phyloP scores from a whole-genome alignment of 2,797 vertebrate genomes.

The Apodemus agrarius region DNA sequence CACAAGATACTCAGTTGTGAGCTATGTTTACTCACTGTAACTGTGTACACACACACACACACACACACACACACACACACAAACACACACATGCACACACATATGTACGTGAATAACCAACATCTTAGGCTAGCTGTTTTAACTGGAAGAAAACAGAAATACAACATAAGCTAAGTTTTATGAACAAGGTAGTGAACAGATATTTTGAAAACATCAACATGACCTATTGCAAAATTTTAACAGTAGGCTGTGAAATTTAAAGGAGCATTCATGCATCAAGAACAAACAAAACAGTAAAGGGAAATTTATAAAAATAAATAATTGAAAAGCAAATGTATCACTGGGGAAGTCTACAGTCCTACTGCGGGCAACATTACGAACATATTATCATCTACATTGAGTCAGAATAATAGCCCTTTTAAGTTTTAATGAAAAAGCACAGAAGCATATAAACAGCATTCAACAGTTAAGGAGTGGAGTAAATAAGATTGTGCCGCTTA shows the following conservation, averaged over 20 bases:
- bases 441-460: conserved; percentile 80
- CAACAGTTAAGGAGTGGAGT: conserved; percentile 80
- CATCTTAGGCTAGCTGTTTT: background rate
- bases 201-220: background rate
- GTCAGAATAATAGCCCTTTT: conserved; percentile 75
- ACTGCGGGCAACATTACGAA: background rate
- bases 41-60: background rate
- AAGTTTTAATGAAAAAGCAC: conserved; percentile 82
- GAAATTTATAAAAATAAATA: conserved; percentile 41
- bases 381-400: conserved; percentile 66
- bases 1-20: background rate
- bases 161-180: conserved; percentile 3
- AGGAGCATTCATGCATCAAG: background rate
- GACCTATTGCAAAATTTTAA: background rate
- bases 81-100: background rate
- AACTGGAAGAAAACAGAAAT: background rate
- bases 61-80: no score
- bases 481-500: conserved; percentile 83
- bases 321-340: conserved; percentile 28
- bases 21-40: conserved; percentile 19
- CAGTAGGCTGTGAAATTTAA: background rate
- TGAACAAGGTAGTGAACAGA: background rate
- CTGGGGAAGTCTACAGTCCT: background rate
- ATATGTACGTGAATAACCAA: background rate
- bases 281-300: background rate